Conservation (phyloP, 1,140 invertebrate species). For the Leptestheria dahalacensis region DNA sequence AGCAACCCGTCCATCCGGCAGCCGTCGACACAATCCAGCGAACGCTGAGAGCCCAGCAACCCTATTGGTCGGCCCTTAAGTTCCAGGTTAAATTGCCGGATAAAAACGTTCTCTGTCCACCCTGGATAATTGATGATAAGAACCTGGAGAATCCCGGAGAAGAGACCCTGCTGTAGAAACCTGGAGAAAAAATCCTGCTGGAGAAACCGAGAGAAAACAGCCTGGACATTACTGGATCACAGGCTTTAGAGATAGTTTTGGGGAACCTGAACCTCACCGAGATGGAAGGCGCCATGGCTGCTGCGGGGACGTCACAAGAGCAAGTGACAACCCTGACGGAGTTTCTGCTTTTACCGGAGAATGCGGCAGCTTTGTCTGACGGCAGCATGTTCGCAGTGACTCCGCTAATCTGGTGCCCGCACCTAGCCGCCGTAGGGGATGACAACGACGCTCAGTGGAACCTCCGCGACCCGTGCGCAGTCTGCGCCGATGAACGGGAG, state of each 20-base stretch:
- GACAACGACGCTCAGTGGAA: constrained; percentile 39
- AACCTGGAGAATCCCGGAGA: not conserved
- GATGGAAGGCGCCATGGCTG: not conserved
- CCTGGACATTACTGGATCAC: too few relatives aligned
- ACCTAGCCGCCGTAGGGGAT: constrained; percentile 42
- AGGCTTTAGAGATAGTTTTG: too few relatives aligned
- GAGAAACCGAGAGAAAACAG: too few relatives aligned
- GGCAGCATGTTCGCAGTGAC: constrained; percentile 58
- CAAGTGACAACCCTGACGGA: constrained; percentile 28
- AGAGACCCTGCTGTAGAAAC: too few relatives aligned
- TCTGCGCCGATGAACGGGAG: constrained; percentile 48
- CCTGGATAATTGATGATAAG: not conserved
- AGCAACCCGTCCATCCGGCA: too few relatives aligned
- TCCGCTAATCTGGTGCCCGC: constrained; percentile 54
- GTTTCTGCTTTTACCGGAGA: constrained; percentile 33
- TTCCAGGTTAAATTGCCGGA: constrained; percentile 19
- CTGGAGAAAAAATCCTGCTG: too few relatives aligned
- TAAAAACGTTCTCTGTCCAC: not conserved
- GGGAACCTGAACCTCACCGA: not conserved
- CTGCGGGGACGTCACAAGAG: not conserved
- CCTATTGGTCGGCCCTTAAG: constrained; percentile 54
- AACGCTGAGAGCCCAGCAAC: constrained; percentile 47
- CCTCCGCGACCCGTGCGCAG: constrained; percentile 37
- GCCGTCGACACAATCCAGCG: constrained; percentile 57
- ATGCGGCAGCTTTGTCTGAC: constrained; percentile 40